Conservation (phyloP, 2,113 vertebrate genomes). For the Seriola dumerili region DNA sequence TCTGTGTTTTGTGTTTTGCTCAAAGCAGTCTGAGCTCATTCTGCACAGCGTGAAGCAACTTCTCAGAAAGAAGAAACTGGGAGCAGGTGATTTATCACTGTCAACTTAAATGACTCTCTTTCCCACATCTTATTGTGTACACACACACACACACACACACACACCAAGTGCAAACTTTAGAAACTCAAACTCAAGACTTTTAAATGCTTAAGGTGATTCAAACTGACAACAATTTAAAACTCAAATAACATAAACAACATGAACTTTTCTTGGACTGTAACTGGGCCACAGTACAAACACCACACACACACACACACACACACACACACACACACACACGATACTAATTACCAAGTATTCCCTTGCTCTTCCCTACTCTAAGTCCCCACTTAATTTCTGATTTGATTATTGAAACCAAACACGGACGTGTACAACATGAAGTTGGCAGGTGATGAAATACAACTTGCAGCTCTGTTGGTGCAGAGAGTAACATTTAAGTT, state of each 20-base stretch:
- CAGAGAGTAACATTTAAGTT: background rate
- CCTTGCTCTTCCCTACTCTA: background rate
- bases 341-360: background rate
- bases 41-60: background rate
- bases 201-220: background rate
- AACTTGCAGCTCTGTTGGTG: too few relatives aligned
- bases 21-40: background rate
- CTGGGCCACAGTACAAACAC: too few relatives aligned
- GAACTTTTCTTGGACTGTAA: too few relatives aligned
- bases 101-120: constrained; percentile 7
- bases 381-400: background rate
- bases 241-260: too few relatives aligned
- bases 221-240: background rate
- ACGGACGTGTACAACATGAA: background rate
- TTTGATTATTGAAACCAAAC: background rate
- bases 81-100: constrained; percentile 20
- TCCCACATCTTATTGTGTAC: background rate
- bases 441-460: background rate
- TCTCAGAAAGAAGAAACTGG: constrained; percentile 9
- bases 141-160: background rate
- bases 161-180: background rate
- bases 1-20: constrained; percentile 18
- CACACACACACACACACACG: background rate
- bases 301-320: too few relatives aligned
- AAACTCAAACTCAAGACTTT: too few relatives aligned